phyloP scores from a whole-genome alignment of 2,888 invertebrate species.

The Zeuzera pyrina region DNA sequence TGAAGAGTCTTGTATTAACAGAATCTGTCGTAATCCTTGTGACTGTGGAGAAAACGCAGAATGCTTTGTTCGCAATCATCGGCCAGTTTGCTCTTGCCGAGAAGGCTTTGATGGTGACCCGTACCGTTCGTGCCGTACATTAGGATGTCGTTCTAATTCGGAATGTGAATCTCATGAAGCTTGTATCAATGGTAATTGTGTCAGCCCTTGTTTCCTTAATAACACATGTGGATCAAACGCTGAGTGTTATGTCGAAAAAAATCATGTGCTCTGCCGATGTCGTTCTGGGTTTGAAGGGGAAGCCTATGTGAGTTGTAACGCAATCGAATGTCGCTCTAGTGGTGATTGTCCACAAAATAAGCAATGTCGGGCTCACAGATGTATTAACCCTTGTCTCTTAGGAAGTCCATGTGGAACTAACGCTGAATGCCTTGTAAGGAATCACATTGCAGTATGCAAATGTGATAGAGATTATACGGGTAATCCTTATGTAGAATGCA shows the following conservation, averaged over 20 bases:
- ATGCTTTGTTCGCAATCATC: conserved; percentile 86
- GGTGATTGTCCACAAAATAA: conserved; percentile 90
- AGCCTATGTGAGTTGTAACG: conserved; percentile 80
- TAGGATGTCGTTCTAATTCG: conserved; percentile 86
- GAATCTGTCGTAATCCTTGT: conserved; percentile 90
- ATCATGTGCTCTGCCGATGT: conserved; percentile 85
- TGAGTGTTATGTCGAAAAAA: conserved; percentile 84
- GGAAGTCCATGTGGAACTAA: conserved; percentile 83
- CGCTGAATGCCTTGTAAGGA: conserved; percentile 85
- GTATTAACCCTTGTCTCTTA: conserved; percentile 86
- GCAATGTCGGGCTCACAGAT: conserved; percentile 88
- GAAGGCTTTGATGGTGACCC: conserved; percentile 91
- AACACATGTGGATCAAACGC: conserved; percentile 87
- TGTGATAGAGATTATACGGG: conserved; percentile 84
- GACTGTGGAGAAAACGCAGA: conserved; percentile 89
- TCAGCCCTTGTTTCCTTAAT: conserved; percentile 87
- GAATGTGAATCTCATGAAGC: conserved; percentile 89
- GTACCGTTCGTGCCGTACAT: conserved; percentile 82
- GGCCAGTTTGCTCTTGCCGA: conserved; percentile 89
- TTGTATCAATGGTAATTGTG: conserved; percentile 88
- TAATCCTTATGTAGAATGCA: conserved; percentile 87
- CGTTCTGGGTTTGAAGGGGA: conserved; percentile 86
- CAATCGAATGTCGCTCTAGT: conserved; percentile 88
- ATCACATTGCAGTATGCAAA: conserved; percentile 89
- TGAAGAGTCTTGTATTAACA: conserved; percentile 87